Conservation (phyloP, 2,113 vertebrate species). For the Fulica atra region DNA sequence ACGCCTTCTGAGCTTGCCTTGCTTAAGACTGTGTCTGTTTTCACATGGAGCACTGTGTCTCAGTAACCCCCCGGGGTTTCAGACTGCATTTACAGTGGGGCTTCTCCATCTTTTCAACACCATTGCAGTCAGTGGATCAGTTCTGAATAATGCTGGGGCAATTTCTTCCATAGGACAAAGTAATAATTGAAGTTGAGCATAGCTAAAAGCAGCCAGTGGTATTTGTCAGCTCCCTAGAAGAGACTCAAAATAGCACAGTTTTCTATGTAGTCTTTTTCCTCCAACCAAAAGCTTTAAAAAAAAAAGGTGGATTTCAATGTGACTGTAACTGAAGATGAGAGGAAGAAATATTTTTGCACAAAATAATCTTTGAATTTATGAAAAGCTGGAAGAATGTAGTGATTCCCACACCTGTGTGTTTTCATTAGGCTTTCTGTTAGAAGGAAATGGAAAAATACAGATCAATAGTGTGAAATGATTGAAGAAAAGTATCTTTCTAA, state of each 20-base stretch:
- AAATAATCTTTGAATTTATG: background rate
- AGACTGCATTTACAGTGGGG: rapidly evolving
- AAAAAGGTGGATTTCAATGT: background rate
- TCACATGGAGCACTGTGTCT: background rate
- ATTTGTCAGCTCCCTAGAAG: background rate
- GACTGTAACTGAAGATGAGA: background rate
- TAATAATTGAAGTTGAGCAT: background rate
- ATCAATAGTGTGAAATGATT: background rate
- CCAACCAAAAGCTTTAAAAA: background rate
- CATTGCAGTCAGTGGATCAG: background rate
- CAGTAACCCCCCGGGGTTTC: background rate
- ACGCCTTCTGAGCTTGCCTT: background rate
- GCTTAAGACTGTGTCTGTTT: background rate
- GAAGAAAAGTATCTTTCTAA: background rate
- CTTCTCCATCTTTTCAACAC: background rate
- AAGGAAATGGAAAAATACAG: background rate
- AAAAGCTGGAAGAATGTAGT: background rate
- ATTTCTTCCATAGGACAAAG: background rate
- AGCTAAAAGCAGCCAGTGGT: background rate
- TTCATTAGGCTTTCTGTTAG: background rate
- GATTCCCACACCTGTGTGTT: background rate
- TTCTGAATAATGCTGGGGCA: background rate
- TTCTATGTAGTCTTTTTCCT: background rate
- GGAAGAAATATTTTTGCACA: background rate
- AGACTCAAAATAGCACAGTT: background rate